phyloP scores from a whole-genome alignment of 2,888 invertebrate genomes.

The Drosophila planitibia region DNA sequence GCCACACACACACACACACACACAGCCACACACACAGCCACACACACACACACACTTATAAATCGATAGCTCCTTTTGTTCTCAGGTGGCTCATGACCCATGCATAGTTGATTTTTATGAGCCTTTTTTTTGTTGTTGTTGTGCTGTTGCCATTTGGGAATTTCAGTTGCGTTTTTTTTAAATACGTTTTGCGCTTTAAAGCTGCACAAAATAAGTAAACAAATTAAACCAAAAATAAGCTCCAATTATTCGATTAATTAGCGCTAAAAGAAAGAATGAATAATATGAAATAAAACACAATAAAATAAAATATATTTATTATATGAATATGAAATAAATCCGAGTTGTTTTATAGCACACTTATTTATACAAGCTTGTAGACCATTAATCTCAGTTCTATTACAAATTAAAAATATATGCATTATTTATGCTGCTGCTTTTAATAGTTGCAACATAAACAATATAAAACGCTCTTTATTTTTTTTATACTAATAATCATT shows the following conservation, averaged over 20 bases:
- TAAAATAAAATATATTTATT: neutral
- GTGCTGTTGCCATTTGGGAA: conserved; percentile 5
- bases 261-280: neutral
- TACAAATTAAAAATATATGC: neutral
- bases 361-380: neutral
- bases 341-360: neutral
- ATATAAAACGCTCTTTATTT: neutral
- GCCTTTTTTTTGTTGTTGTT: conserved; percentile 15
- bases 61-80: conserved; percentile 47
- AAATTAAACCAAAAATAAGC: neutral
- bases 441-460: neutral
- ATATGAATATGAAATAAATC: neutral
- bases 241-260: neutral
- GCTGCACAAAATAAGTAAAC: neutral
- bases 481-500: neutral
- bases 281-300: neutral
- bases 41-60: neutral
- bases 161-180: conserved; percentile 3
- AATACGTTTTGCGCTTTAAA: neutral
- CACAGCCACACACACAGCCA: neutral
- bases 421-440: neutral
- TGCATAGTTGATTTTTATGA: conserved; percentile 42
- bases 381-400: neutral
- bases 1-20: neutral
- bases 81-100: conserved; percentile 40